Evolutionary conservation across 2,888 invertebrate species (phyloP).

Genomic region (Lochmaea capreae): DNA sequence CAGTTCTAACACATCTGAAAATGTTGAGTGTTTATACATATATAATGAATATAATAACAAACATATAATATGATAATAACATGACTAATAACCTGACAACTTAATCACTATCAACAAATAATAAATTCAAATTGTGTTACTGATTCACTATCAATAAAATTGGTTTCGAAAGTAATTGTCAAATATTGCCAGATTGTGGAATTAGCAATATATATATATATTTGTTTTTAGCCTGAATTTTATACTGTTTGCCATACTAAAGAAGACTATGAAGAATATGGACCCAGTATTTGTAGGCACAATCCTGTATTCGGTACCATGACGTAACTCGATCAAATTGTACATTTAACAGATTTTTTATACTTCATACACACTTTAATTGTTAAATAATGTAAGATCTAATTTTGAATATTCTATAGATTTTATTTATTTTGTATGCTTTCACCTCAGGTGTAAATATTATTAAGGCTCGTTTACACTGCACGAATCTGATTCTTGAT

Average conservation of each 20-base stretch:
- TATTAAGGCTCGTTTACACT: not conserved
- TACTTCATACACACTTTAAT: slow-evolving; percentile 23
- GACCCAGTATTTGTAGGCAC: slow-evolving; percentile 99
- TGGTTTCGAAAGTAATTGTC: too few species aligned
- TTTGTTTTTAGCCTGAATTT: slow-evolving; percentile 86
- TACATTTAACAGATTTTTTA: slow-evolving; percentile 28
- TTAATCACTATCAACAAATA: too few species aligned
- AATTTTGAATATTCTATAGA: slow-evolving; percentile 13
- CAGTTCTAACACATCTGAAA: too few species aligned
- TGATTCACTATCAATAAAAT: too few species aligned
- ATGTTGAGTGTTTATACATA: too few species aligned
- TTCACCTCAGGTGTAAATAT: slow-evolving; percentile 3
- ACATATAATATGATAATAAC: too few species aligned
- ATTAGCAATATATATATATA: not conserved
- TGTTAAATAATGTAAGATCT: slow-evolving; percentile 31
- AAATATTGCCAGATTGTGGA: too few species aligned
- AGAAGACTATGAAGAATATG: slow-evolving; percentile 98
- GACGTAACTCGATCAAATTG: slow-evolving; percentile 71
- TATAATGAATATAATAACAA: too few species aligned
- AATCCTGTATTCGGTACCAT: slow-evolving; percentile 98
- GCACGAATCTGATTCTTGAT: too few species aligned
- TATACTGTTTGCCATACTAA: slow-evolving; percentile 99
- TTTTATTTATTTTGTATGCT: slow-evolving; percentile 11
- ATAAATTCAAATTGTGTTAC: too few species aligned
- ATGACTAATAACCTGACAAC: too few species aligned